These are phyloP conservation scores for Spongilla lacustris DNA, from an alignment of 37 sponge, comb jelly and placozoan species.

Conservation along the genomic window DNA sequence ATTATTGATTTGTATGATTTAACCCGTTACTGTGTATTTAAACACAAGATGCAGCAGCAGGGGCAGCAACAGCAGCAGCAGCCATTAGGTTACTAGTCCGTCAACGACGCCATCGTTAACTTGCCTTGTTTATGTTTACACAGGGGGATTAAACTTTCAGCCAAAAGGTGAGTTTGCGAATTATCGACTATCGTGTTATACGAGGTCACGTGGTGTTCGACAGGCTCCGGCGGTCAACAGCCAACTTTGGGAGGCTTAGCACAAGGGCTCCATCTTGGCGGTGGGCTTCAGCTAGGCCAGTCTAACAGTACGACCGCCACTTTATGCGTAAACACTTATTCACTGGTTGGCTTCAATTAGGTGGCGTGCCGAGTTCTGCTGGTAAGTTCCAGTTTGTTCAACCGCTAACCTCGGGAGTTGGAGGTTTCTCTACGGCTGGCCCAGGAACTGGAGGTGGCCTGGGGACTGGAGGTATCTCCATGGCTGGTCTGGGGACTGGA, in stretches of 20 bases:
- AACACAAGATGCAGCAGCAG: background rate
- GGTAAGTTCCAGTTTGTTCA: background rate
- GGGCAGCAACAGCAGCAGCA: background rate
- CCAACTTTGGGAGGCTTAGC: background rate
- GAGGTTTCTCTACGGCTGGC: background rate
- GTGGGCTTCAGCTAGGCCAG: conserved; percentile 35
- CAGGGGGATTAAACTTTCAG: conserved; percentile 7
- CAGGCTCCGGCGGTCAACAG: background rate
- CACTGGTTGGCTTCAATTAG: conserved; percentile 18
- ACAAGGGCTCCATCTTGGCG: conserved; percentile 24
- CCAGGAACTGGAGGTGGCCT: background rate
- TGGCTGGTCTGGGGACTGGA: background rate
- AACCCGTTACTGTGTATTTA: background rate
- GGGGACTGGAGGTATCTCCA: background rate
- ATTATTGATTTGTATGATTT: background rate
- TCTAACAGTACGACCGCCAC: background rate
- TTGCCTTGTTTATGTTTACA: background rate
- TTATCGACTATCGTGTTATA: background rate
- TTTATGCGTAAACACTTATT: background rate
- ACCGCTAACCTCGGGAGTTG: background rate
- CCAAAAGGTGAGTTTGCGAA: conserved; percentile 13
- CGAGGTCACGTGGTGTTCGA: background rate
- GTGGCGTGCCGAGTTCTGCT: background rate
- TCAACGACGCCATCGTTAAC: background rate
- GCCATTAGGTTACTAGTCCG: background rate